phyloP scores from a whole-genome alignment of 2,888 invertebrate species.

The Diabrotica balteata region DNA sequence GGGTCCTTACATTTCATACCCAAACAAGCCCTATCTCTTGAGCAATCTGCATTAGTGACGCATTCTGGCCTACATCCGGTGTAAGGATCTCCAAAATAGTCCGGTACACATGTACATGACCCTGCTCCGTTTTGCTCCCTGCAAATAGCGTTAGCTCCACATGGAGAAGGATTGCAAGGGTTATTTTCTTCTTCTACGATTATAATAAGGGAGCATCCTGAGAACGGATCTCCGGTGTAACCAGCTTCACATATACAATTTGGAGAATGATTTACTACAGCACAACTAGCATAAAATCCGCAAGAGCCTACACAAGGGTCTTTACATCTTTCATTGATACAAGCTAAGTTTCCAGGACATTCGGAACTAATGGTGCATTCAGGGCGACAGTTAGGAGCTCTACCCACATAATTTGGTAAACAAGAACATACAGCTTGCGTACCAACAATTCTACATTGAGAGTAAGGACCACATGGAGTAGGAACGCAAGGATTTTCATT shows the following conservation, averaged over 20 bases:
- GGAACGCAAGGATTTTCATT: conserved; percentile 79
- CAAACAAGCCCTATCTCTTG: conserved; percentile 77
- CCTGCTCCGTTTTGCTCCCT: conserved; percentile 83
- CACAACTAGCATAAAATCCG: conserved; percentile 78
- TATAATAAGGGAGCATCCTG: conserved; percentile 66
- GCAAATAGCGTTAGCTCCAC: conserved; percentile 85
- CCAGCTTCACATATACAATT: conserved; percentile 81
- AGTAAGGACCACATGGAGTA: conserved; percentile 84
- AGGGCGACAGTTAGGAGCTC: conserved; percentile 85
- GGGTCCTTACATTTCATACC: conserved; percentile 87
- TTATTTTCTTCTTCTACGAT: conserved; percentile 67
- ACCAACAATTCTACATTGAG: conserved; percentile 79
- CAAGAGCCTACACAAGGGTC: conserved; percentile 89
- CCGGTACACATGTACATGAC: conserved; percentile 81
- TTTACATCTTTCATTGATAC: conserved; percentile 80
- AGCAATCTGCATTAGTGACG: conserved; percentile 82
- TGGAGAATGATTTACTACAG: conserved; percentile 83
- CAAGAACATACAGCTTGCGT: conserved; percentile 84
- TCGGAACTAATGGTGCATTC: conserved; percentile 86
- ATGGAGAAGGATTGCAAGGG: conserved; percentile 87
- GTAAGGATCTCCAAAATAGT: conserved; percentile 88
- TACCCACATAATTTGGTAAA: conserved; percentile 77
- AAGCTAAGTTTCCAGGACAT: conserved; percentile 84
- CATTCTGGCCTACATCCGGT: conserved; percentile 87
- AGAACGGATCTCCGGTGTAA: conserved; percentile 86